Percentiles rank a stretch among this genome's conserved stretches.
Conservation (phyloP, 64 coral and sea anemone species). For the Anthopleura sola region DNA sequence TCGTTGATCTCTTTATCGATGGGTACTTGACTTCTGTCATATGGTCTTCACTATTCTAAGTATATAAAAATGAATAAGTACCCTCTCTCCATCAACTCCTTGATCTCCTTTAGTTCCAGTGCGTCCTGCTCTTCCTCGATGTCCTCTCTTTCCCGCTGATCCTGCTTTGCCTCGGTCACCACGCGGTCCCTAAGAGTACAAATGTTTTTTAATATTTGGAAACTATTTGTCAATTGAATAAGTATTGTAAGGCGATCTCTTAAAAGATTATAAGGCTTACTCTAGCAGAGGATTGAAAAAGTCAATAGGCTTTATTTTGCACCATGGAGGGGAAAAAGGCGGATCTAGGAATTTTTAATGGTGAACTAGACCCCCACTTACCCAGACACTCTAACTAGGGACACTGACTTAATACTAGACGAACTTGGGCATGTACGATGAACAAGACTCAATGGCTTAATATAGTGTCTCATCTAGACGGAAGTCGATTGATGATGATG, state of each 20-base stretch:
- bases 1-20: background rate
- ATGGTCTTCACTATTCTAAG: background rate
- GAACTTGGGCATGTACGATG: too few relatives aligned
- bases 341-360: too few relatives aligned
- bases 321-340: too few relatives aligned
- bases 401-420: too few relatives aligned
- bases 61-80: background rate
- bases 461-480: too few relatives aligned
- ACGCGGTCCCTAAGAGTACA: constrained; percentile 20
- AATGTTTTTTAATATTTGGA: background rate
- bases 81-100: constrained; percentile 13
- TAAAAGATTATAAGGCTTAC: too few relatives aligned
- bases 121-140: constrained; percentile 9
- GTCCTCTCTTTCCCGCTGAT: background rate
- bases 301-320: too few relatives aligned
- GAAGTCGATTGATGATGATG: too few relatives aligned
- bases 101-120: constrained; percentile 15
- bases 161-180: constrained; percentile 16
- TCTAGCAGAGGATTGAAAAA: too few relatives aligned
- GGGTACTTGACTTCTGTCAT: background rate
- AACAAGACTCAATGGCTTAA: too few relatives aligned
- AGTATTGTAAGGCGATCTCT: background rate
- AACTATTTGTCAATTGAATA: background rate
- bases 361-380: too few relatives aligned
- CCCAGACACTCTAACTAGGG: too few relatives aligned